Conservation (phyloP, 1,140 invertebrate genomes). For the Aphelenchoides besseyi region DNA sequence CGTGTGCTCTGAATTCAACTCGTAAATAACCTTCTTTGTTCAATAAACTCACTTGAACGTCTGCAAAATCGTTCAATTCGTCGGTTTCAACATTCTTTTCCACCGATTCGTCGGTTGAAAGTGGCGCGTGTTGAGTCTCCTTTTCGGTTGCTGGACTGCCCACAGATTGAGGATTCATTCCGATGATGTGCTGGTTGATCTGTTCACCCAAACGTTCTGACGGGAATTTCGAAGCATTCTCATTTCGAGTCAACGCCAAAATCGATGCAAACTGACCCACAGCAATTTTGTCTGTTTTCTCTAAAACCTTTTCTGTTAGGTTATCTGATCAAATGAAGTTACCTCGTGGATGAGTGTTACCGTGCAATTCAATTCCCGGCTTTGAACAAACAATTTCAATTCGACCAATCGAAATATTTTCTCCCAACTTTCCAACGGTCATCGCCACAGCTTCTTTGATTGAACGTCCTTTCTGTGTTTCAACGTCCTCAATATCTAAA, state of each 20-base stretch:
- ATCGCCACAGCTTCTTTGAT: conserved; percentile 50
- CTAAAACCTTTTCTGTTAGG: conserved; percentile 32
- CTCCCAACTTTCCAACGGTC: conserved; percentile 56
- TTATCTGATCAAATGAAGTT: not conserved
- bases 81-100: conserved; percentile 41
- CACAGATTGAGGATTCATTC: conserved; percentile 55
- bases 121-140: conserved; percentile 11
- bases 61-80: conserved; percentile 28
- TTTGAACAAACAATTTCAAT: conserved; percentile 32
- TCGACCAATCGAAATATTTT: conserved; percentile 50
- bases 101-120: conserved; percentile 12
- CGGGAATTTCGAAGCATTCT: conserved; percentile 32
- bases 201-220: conserved; percentile 48
- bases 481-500: conserved; percentile 37
- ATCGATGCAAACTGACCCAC: conserved; percentile 55
- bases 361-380: conserved; percentile 33
- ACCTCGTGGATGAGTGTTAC: conserved; percentile 53
- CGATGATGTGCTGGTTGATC: conserved; percentile 61
- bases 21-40: conserved; percentile 11
- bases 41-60: not conserved
- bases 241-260: conserved; percentile 35
- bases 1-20: conserved; percentile 38
- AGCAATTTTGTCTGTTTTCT: conserved; percentile 38
- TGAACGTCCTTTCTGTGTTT: conserved; percentile 35
- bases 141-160: conserved; percentile 28